Evolutionary conservation across 2,113 vertebrate genomes (phyloP), one percentile per base, ranked within the genome.

Genomic region (Proteles cristata): DNA sequence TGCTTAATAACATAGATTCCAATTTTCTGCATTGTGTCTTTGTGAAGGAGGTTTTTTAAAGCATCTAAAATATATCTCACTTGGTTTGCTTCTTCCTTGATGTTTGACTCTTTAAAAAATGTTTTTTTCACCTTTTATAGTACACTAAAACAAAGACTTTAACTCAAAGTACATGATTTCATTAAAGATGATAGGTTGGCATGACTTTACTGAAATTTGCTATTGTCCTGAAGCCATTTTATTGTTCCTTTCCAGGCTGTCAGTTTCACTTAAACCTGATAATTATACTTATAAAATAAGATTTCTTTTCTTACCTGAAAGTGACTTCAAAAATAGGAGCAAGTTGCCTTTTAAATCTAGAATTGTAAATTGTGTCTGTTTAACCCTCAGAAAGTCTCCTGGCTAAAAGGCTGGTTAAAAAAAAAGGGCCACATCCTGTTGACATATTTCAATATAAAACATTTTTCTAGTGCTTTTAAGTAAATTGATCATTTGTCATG

Each of bases 251-350:
- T 88, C 89, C 45, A 92, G 33, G 61, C 89, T 95, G 94, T 94
- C 98, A 96, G 95, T 90, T 98, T 95, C 93, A 90, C n/a, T 98
- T 97, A 97, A 97, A 95, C 92, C 35, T 95, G 93, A 97, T 98
- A 97, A 98, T 98, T 98, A 96, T 73, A 92, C 48, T 87, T n/a
- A 25, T 88, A 97, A 98, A 96, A 4, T 12, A 91, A 66, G 95
- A 79, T 63, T 92, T 79, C 66, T 97, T 77, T 96, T 97, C 86
- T 98, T 98, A 96, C 89, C 93, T 94, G 80, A 94, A 97, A 97
- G 91, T 58, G 83, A 92, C 84, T 97, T 98, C 96, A 97, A 97
- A 94, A 63, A 96, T 10, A 39, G 35, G 39, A 94, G 53, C 84
- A 93, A 89, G 76, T 95, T 81, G 53, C 0, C 92, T 96, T 92